A percentile compares a stretch with the other conserved stretches of the same genome.
Evolutionary conservation across 2,797 vertebrate species (phyloP).

Genomic region (Selene dorsalis): DNA sequence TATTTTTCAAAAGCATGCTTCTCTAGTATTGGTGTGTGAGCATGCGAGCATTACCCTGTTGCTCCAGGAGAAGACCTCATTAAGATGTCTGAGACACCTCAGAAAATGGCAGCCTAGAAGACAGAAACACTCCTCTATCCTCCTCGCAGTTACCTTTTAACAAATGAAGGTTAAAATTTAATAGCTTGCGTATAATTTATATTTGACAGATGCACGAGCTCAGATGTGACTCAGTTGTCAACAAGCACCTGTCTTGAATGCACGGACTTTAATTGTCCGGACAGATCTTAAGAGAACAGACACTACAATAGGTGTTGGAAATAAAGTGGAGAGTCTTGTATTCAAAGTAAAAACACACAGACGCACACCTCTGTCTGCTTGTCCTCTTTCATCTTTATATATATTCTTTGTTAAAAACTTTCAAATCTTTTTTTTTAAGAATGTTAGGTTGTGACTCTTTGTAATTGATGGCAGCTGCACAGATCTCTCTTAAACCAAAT

Average conservation of each 20-base stretch:
- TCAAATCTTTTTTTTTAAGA: not conserved
- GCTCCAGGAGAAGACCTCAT: slow-evolving; percentile 21
- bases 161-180: not conserved
- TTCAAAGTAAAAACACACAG: not conserved
- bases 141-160: not conserved
- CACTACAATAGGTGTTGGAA: not conserved
- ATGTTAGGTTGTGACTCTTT: not conserved
- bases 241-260: slow-evolving; percentile 48
- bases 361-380: not conserved
- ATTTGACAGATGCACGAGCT: not conserved
- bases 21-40: not conserved
- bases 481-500: not conserved
- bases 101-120: slow-evolving; percentile 12
- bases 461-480: not conserved
- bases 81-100: slow-evolving; percentile 31
- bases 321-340: not conserved
- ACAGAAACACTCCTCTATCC: not conserved
- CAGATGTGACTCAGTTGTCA: slow-evolving; percentile 19
- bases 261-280: slow-evolving; percentile 21
- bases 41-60: not conserved
- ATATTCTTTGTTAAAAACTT: not conserved
- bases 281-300: not conserved
- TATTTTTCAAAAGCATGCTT: slow-evolving; percentile 31
- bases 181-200: not conserved
- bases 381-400: not conserved